A percentile compares a stretch with the other conserved stretches of the same genome.
phyloP scores from a whole-genome alignment of 2,113 vertebrate genomes.

The Dipodomys stephensi region DNA sequence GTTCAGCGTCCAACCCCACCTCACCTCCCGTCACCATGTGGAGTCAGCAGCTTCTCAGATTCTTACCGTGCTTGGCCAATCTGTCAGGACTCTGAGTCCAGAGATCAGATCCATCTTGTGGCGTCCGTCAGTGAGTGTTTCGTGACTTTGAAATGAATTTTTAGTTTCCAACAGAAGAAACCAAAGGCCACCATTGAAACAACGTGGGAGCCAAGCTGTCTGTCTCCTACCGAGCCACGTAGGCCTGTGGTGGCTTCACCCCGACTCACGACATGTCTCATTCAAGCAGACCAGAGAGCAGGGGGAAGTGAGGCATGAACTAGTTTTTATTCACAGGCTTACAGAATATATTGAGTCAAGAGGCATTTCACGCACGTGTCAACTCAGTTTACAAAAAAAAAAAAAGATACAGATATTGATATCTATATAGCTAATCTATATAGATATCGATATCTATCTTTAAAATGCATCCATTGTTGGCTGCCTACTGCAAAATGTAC shows the following conservation, averaged over 20 bases:
- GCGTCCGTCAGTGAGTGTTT: neutral
- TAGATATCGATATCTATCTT: constrained; percentile 64
- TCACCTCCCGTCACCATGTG: neutral
- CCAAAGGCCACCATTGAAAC: neutral
- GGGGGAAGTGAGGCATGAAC: constrained; percentile 44
- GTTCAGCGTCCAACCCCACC: neutral
- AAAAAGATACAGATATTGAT: neutral
- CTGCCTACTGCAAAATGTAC: constrained; percentile 67
- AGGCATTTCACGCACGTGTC: constrained; percentile 68
- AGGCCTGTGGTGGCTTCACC: neutral
- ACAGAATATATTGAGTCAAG: constrained; percentile 75
- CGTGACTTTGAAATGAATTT: neutral
- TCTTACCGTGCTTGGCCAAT: neutral
- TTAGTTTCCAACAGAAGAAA: neutral
- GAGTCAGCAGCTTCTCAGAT: neutral
- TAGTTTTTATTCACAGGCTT: constrained; percentile 84
- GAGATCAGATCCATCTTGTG: too few relatives aligned
- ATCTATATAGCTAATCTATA: constrained; percentile 43
- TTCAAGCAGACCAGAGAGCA: constrained; percentile 63
- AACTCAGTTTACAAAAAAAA: constrained; percentile 80
- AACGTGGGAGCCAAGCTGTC: neutral
- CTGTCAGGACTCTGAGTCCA: neutral
- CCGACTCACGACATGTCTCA: neutral
- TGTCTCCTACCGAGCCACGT: too few relatives aligned
- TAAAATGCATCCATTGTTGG: constrained; percentile 74